phyloP scores from a whole-genome alignment of 2,888 invertebrate genomes.

The Xestia xanthographa region DNA sequence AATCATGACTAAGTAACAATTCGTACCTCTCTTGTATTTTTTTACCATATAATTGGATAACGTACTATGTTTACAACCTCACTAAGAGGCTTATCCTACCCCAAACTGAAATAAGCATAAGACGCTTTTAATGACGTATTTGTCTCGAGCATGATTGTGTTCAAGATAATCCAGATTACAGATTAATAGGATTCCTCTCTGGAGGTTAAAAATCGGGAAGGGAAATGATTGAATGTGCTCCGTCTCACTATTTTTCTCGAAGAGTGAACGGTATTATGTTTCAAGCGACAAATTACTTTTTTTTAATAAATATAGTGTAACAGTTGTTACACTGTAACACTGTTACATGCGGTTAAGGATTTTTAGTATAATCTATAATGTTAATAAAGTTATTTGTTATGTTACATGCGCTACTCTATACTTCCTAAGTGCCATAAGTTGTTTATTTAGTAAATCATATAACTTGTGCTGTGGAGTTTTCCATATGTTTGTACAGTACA shows the following conservation, averaged over 20 bases:
- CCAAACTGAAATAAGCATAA: conserved; percentile 72
- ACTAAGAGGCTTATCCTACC: conserved; percentile 68
- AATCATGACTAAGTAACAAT: conserved; percentile 52
- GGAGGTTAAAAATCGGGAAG: conserved; percentile 63
- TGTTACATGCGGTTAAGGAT: no score
- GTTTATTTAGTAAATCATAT: neutral
- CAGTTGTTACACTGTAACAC: no score
- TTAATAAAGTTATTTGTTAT: neutral
- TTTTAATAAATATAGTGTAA: neutral
- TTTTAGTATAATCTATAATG: neutral
- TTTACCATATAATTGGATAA: conserved; percentile 51
- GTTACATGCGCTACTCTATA: neutral
- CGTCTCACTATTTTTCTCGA: conserved; percentile 41
- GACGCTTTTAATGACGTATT: conserved; percentile 76
- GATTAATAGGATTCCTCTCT: conserved; percentile 74
- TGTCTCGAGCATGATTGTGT: conserved; percentile 79
- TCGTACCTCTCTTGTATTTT: conserved; percentile 51
- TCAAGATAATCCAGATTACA: conserved; percentile 83
- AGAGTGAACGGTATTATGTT: conserved; percentile 34
- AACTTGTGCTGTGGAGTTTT: neutral
- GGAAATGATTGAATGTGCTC: conserved; percentile 50
- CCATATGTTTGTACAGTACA: neutral
- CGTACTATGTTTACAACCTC: conserved; percentile 59
- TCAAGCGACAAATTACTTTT: conserved; percentile 23
- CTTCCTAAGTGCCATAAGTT: neutral